Evolutionary conservation across 2,797 vertebrate genomes (phyloP).

Genomic region (Nannoperca obscura): DNA sequence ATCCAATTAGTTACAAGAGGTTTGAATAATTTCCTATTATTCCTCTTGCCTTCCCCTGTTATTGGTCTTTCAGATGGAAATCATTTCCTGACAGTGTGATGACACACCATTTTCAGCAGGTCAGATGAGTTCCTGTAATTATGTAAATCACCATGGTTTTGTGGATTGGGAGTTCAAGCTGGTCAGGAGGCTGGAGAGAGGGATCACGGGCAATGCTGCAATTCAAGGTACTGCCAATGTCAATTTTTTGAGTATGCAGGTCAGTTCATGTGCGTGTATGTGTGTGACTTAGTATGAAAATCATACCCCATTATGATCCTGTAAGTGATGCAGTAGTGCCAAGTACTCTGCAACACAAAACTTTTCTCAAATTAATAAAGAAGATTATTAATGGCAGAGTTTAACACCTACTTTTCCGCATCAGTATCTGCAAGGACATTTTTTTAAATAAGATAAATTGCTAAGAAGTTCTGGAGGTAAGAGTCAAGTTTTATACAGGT

Average conservation of each 20-base stretch:
- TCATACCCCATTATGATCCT: neutral
- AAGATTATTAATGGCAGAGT: neutral
- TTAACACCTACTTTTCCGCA: neutral
- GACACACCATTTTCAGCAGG: slow-evolving; percentile 63
- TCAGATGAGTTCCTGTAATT: slow-evolving; percentile 71
- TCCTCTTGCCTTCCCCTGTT: slow-evolving; percentile 28
- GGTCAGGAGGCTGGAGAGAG: slow-evolving; percentile 46
- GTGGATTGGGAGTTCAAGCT: slow-evolving; percentile 32
- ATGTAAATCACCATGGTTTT: slow-evolving; percentile 66
- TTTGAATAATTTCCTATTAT: slow-evolving; percentile 54
- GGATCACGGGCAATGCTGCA: slow-evolving; percentile 42
- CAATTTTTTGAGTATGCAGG: slow-evolving; percentile 33
- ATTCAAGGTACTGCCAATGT: slow-evolving; percentile 62
- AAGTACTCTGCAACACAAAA: neutral
- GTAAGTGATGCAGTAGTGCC: neutral
- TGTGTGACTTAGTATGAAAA: slow-evolving; percentile 13
- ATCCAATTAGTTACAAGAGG: slow-evolving; percentile 42
- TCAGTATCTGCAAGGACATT: neutral
- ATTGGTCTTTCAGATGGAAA: slow-evolving; percentile 59
- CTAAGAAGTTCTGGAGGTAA: neutral
- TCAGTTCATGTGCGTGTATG: slow-evolving; percentile 3
- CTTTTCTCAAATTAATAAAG: neutral
- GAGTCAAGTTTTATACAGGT: neutral
- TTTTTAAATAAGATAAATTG: neutral
- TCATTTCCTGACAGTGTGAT: slow-evolving; percentile 52